These are phyloP conservation scores for Luehdorfia chinensis DNA, from an alignment of 1,140 invertebrate genomes.

Conservation along the genomic window DNA sequence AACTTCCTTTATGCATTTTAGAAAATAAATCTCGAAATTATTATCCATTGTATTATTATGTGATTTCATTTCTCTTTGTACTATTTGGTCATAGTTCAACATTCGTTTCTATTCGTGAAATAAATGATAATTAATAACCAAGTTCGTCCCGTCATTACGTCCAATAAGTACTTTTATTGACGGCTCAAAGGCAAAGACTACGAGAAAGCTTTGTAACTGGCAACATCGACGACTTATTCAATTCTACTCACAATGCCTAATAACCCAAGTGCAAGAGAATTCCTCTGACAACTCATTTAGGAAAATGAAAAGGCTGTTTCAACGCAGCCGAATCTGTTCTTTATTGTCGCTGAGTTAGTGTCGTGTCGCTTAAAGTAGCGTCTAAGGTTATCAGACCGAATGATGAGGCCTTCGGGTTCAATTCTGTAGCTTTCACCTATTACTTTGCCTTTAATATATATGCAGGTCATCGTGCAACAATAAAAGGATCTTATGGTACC, in stretches of 20 bases:
- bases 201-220: slow-evolving; percentile 38
- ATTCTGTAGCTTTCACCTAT: slow-evolving; percentile 61
- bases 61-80: too few relatives aligned
- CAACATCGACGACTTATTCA: slow-evolving; percentile 35
- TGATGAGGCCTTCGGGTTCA: slow-evolving; percentile 55
- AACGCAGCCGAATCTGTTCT: slow-evolving; percentile 43
- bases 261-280: slow-evolving; percentile 37
- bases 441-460: slow-evolving; percentile 39
- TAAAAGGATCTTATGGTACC: too few relatives aligned
- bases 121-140: slow-evolving; percentile 37
- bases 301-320: slow-evolving; percentile 60
- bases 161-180: slow-evolving; percentile 38
- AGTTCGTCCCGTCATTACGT: slow-evolving; percentile 26
- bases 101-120: slow-evolving; percentile 21
- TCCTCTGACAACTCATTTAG: slow-evolving; percentile 57
- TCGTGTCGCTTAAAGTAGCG: slow-evolving; percentile 44
- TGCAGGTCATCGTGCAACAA: slow-evolving; percentile 24
- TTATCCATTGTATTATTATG: too few relatives aligned
- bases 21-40: too few relatives aligned
- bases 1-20: too few relatives aligned
- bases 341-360: slow-evolving; percentile 46
- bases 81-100: too few relatives aligned
- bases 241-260: slow-evolving; percentile 47
- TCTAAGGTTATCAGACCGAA: slow-evolving; percentile 64
- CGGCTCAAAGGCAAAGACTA: slow-evolving; percentile 24